These are phyloP conservation scores for Drosophila arawakana DNA, from an alignment of 1,140 invertebrate species.

Conservation along the genomic window DNA sequence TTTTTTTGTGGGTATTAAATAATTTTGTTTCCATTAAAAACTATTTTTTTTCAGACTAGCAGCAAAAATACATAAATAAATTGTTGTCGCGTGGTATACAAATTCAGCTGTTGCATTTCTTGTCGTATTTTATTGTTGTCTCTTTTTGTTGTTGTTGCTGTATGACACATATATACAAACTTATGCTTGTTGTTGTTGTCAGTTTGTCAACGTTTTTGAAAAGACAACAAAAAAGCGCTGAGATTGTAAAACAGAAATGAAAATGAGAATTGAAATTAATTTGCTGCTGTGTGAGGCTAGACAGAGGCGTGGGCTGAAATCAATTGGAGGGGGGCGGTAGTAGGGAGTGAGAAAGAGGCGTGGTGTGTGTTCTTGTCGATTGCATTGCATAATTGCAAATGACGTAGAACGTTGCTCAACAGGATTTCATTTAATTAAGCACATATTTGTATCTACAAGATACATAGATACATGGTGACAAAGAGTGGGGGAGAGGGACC, in stretches of 20 bases:
- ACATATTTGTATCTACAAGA: conserved; percentile 19
- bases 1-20: not conserved
- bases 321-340: not conserved
- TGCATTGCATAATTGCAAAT: conserved; percentile 72
- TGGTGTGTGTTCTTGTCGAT: conserved; percentile 10
- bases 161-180: conserved; percentile 37
- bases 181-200: conserved; percentile 40
- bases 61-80: conserved; percentile 38
- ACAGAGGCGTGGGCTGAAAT: conserved; percentile 30
- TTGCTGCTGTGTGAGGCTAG: conserved; percentile 38
- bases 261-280: conserved; percentile 77
- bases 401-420: conserved; percentile 57
- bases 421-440: conserved; percentile 67
- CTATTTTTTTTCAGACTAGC: conserved; percentile 8
- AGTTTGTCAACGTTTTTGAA: conserved; percentile 14
- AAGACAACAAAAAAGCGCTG: conserved; percentile 36
- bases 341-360: not conserved
- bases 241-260: conserved; percentile 66
- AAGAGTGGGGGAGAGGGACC: not conserved
- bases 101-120: conserved; percentile 47
- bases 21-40: conserved; percentile 7
- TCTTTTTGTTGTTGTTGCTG: conserved; percentile 14
- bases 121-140: conserved; percentile 22
- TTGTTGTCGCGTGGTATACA: conserved; percentile 44
- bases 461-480: conserved; percentile 1